Conservation (phyloP, 2,797 vertebrate genomes). For the Chiloscyllium punctatum region DNA sequence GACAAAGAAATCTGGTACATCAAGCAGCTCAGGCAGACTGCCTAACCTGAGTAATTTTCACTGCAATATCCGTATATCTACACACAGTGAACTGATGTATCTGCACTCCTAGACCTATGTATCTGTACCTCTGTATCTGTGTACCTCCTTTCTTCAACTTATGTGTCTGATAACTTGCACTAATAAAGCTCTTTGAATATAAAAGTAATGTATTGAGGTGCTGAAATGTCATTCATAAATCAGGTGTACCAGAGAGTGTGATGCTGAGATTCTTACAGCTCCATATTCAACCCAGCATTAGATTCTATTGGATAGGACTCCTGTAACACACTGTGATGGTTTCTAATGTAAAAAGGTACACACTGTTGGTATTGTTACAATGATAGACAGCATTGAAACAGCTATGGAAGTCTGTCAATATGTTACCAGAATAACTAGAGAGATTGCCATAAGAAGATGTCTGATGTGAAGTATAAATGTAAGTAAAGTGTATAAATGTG, state of each 20-base stretch:
- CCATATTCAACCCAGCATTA: too few relatives aligned
- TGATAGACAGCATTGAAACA: background rate
- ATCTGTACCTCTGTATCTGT: background rate
- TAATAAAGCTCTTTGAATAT: background rate
- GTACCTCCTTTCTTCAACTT: background rate
- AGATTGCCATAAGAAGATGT: background rate
- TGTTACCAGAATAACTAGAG: background rate
- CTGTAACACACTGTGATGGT: too few relatives aligned
- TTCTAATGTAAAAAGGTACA: background rate
- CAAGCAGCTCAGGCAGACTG: background rate
- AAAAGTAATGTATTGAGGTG: background rate
- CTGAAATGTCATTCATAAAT: background rate
- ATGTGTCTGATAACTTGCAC: background rate
- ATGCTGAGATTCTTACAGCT: background rate
- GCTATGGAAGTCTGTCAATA: background rate
- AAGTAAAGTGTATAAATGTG: background rate
- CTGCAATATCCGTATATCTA: background rate
- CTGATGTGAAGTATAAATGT: background rate
- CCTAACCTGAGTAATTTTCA: background rate
- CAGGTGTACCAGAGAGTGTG: background rate
- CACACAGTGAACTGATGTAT: background rate
- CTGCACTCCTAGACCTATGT: slow-evolving; percentile 17
- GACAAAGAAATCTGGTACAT: background rate
- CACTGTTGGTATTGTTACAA: background rate
- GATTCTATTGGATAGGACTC: too few relatives aligned